phyloP scores from a whole-genome alignment of 2,888 invertebrate species.

The Polydrusus pterygomalis region DNA sequence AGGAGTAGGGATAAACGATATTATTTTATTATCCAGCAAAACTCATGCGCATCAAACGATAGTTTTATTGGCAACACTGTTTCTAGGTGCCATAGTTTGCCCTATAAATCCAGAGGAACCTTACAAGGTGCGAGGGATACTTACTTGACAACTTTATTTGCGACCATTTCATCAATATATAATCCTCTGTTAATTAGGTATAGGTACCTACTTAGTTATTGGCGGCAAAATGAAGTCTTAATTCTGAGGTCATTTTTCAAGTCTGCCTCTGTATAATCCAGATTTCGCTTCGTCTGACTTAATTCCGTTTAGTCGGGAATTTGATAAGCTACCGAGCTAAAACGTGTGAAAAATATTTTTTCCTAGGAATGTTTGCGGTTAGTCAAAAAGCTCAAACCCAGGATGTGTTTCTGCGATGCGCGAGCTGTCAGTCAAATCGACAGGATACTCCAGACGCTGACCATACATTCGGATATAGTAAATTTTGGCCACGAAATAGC shows the following conservation, averaged over 20 bases:
- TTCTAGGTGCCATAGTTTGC: conserved; percentile 66
- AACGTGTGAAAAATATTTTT: too few relatives aligned
- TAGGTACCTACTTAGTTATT: too few relatives aligned
- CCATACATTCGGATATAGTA: conserved; percentile 53
- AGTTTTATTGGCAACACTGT: conserved; percentile 64
- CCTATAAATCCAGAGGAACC: conserved; percentile 63
- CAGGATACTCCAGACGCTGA: conserved; percentile 56
- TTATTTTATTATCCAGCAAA: conserved; percentile 64
- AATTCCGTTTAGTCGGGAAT: too few relatives aligned
- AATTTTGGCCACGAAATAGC: conserved; percentile 59
- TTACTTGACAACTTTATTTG: too few relatives aligned
- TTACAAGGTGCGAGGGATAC: conserved; percentile 26
- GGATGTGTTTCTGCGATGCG: conserved; percentile 66
- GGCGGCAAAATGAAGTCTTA: too few relatives aligned
- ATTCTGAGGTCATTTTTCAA: too few relatives aligned
- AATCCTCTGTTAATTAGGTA: too few relatives aligned
- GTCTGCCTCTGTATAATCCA: too few relatives aligned
- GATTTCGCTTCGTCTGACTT: too few relatives aligned
- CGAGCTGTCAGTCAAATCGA: conserved; percentile 63
- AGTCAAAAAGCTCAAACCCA: conserved; percentile 64
- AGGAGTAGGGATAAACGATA: conserved; percentile 62
- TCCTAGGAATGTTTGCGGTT: conserved; percentile 59
- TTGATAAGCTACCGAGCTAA: too few relatives aligned
- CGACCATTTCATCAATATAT: too few relatives aligned
- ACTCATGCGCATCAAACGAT: conserved; percentile 66